phyloP scores from a whole-genome alignment of 1,140 invertebrate genomes.

The Drosophila erecta region DNA sequence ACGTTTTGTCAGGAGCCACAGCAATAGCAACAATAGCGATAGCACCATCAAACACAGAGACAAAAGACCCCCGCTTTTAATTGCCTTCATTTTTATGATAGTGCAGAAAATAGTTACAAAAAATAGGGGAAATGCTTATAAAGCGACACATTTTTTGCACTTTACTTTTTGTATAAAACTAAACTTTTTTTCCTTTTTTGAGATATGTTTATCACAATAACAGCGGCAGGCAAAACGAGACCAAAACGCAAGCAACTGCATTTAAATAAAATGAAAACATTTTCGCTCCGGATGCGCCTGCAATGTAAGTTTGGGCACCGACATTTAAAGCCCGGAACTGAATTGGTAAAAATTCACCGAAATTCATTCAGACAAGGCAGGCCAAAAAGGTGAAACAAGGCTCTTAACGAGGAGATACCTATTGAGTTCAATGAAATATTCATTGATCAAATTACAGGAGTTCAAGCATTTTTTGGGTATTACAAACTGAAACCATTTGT shows the following conservation, averaged over 20 bases:
- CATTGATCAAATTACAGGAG: neutral
- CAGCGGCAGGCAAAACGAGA: slow-evolving; percentile 13
- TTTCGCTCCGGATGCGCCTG: slow-evolving; percentile 44
- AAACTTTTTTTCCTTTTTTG: slow-evolving; percentile 47
- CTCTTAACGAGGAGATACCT: neutral
- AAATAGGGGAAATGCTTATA: neutral
- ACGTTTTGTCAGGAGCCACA: slow-evolving; percentile 36
- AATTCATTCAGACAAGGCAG: neutral
- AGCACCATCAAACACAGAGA: slow-evolving; percentile 29
- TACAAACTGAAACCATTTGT: neutral
- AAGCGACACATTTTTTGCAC: slow-evolving; percentile 28
- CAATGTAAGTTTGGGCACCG: slow-evolving; percentile 38
- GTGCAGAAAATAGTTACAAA: slow-evolving; percentile 25
- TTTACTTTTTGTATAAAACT: slow-evolving; percentile 33
- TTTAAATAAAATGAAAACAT: slow-evolving; percentile 32
- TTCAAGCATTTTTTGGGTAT: neutral
- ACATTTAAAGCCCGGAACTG: slow-evolving; percentile 48
- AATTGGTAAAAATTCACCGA: slow-evolving; percentile 12
- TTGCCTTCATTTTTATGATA: slow-evolving; percentile 42
- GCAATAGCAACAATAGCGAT: slow-evolving; percentile 27
- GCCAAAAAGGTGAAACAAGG: neutral
- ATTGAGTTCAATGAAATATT: neutral
- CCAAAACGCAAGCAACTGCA: slow-evolving; percentile 18
- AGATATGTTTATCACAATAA: slow-evolving; percentile 42
- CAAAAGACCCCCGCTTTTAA: slow-evolving; percentile 11